Conservation (phyloP, 2,113 vertebrate genomes). For the Pollimyrus isidori region DNA sequence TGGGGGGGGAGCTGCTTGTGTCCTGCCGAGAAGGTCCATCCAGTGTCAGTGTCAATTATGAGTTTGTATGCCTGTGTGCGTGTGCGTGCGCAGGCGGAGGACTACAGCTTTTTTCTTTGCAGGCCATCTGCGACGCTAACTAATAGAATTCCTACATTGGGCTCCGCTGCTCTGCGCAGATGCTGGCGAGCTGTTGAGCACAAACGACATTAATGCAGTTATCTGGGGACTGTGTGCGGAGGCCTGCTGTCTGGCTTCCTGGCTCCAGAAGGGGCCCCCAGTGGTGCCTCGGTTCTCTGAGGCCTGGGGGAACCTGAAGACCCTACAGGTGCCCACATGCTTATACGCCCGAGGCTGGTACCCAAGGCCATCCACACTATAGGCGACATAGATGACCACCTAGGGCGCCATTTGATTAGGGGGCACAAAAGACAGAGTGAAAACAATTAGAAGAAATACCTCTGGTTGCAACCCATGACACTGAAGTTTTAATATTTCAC, state of each 20-base stretch:
- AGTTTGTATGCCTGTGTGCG: slow-evolving; percentile 34
- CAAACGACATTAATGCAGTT: slow-evolving; percentile 17
- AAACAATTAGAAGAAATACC: not conserved
- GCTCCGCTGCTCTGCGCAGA: slow-evolving; percentile 4
- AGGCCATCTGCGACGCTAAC: slow-evolving; percentile 16
- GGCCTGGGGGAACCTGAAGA: not conserved
- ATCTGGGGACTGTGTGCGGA: not conserved
- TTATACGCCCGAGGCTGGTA: not conserved
- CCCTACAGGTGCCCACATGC: not conserved
- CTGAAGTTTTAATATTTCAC: not conserved
- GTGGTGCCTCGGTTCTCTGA: not conserved
- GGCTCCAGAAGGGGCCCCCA: not conserved
- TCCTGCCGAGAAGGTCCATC: slow-evolving; percentile 56
- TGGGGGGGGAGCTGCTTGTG: slow-evolving; percentile 28
- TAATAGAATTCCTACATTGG: slow-evolving; percentile 27
- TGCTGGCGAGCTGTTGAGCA: slow-evolving; percentile 3
- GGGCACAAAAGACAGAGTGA: not conserved
- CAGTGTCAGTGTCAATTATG: slow-evolving; percentile 57
- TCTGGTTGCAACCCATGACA: not conserved
- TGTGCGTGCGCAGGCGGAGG: slow-evolving; percentile 28
- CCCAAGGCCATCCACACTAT: not conserved
- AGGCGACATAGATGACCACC: not conserved
- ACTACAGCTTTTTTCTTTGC: slow-evolving; percentile 2
- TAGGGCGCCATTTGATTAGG: not conserved
- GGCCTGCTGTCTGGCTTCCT: not conserved